Base-by-base conservation (phyloP, 2,888 invertebrate genomes). In the Carterocephalus palaemon region DNA sequence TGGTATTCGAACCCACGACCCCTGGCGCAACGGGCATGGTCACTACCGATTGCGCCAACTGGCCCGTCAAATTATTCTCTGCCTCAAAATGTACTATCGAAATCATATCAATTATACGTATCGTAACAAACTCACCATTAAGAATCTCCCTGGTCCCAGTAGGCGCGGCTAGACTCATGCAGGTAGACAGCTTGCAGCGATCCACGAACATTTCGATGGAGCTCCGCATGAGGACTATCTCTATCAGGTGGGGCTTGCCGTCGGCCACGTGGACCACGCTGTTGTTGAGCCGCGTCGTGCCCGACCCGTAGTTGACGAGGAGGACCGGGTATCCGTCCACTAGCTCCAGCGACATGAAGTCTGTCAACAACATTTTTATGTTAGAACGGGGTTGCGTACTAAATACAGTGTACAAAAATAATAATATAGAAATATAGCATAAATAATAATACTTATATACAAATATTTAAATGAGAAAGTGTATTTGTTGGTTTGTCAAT, bases 321-420 rank as follows among this genome's bases (percentile, higher is more conserved):
- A 98, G 84, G 0, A 94, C 90, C 0, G 94, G 95, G 67, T 89
- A 92, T n/a, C 98, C 97, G 23, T 93, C 90, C 4, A 90, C 87
- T 31, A 99, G 80, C 70, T 98, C 96, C 51, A 99, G 77, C 0
- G 97, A 92, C 85, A 99, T 92, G 76, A 97, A 98, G 86, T 98
- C 98, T 79, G 88, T 42, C 55, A 52, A 60, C 28, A 42, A 42
- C n/a, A n/a, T n/a, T n/a, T n/a, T n/a, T n/a, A n/a, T n/a, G n/a
- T n/a, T n/a, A n/a, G n/a, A n/a, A n/a, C n/a, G n/a, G n/a, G n/a
- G n/a, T n/a, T n/a, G n/a, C n/a, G n/a, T n/a, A n/a, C n/a, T n/a
- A 49, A 40, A 10, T 16, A 31, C n/a, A 17, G 34, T n/a, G n/a
- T n/a, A n/a, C n/a, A n/a, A n/a, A n/a, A n/a, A n/a, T n/a, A n/a